Evolutionary conservation across 2,888 invertebrate genomes (phyloP).

Genomic region (Cephus rjabovi): DNA sequence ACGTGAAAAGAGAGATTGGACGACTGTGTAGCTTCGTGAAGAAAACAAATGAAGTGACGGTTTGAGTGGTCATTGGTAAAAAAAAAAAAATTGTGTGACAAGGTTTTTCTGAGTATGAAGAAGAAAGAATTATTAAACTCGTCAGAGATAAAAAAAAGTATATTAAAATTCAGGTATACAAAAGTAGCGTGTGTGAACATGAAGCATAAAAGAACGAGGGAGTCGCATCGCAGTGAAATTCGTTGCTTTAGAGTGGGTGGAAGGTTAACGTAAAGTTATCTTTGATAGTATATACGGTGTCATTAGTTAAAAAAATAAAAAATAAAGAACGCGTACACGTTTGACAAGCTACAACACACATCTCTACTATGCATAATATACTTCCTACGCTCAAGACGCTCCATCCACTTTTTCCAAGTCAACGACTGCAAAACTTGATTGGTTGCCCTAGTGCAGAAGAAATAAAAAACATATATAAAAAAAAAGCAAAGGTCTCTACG

Average conservation of each 20-base stretch:
- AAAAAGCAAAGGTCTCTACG: background rate
- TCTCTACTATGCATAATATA: background rate
- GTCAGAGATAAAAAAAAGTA: background rate
- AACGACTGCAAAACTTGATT: background rate
- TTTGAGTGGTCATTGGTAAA: background rate
- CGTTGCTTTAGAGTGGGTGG: background rate
- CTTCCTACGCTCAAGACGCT: background rate
- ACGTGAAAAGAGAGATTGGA: background rate
- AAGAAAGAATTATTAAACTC: background rate
- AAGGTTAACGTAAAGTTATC: background rate
- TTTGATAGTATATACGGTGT: background rate
- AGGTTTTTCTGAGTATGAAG: background rate
- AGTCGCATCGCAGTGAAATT: background rate
- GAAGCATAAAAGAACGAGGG: background rate
- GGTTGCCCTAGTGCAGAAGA: background rate
- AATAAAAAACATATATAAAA: background rate
- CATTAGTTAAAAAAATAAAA: background rate
- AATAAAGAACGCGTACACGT: background rate
- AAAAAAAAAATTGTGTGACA: background rate
- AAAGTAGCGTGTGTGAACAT: background rate
- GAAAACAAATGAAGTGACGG: background rate
- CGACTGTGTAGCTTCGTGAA: background rate
- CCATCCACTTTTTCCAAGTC: background rate
- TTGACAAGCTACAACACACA: background rate
- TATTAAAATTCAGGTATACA: background rate